Base-by-base conservation (phyloP, 1,140 invertebrate genomes). In the Papilio glaucus region DNA sequence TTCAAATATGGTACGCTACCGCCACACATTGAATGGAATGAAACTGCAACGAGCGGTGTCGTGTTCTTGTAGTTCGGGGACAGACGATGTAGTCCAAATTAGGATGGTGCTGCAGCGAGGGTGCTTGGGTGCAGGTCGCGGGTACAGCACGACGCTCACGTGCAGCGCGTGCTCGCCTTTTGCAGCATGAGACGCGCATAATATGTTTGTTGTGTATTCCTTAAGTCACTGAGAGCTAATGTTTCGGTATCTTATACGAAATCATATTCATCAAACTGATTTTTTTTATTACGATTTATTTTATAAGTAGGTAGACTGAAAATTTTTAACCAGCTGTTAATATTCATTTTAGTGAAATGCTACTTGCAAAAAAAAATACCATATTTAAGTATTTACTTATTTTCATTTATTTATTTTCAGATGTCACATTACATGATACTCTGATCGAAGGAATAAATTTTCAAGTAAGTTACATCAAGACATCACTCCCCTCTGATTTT, bases 371-470 rank as follows among this genome's bases (percentile, higher is more conserved):
- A n/a, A n/a, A n/a, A 45, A n/a, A 42, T n/a, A 42, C 7, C 1
- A 15, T 6, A 9, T 49, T 10, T 18, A 0, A 18, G n/a, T 21
- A 57, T 57, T 57, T 57, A 57, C 49, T 57, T 12, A 49, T 18
- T 3, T 21, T 49, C 18, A 24, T 57, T 24, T 57, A 24, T 74
- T 81, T 82, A n/a, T 45, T 85, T 83, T 9, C 86, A 91, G 87
- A 82, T 82, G 82, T 85, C 15, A 79, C 85, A 77, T 80, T 91
- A 63, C 89, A 91, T 72, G 87, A 90, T 63, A 82, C 85, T 49
- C 70, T 91, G 21, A 76, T 87, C 75, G 89, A 91, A 76, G 87
- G 87, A 18, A 83, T 91, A 72, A 84, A 82, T 77, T 88, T 89
- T 80, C 87, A 91, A 84, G 89, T 91, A 85, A 79, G 61, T 61